phyloP scores from a whole-genome alignment of 2,113 vertebrate genomes.

The Lichenostomus cassidix region DNA sequence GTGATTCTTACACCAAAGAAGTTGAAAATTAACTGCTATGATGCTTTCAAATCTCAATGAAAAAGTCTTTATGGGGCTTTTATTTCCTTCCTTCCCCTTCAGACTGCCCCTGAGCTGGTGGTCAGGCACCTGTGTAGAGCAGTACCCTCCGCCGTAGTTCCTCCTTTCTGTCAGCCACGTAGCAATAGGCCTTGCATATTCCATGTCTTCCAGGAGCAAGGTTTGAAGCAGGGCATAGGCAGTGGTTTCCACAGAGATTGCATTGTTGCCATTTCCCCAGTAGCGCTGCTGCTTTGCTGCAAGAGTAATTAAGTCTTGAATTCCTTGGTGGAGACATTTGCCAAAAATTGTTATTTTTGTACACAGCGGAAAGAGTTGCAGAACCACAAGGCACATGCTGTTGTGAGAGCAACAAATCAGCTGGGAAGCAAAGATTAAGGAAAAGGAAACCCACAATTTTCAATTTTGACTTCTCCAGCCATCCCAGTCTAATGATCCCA shows the following conservation, averaged over 20 bases:
- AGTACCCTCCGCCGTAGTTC: constrained; percentile 76
- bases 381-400: background rate
- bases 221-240: constrained; percentile 80
- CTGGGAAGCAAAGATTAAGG: background rate
- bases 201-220: constrained; percentile 44
- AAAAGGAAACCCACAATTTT: background rate
- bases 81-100: background rate
- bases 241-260: constrained; percentile 74
- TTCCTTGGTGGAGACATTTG: background rate
- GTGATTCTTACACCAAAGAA: background rate
- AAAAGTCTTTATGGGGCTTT: background rate
- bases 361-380: background rate
- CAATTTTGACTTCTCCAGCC: background rate
- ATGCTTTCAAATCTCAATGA: background rate
- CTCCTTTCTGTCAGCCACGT: constrained; percentile 76
- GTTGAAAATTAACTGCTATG: fast-evolving
- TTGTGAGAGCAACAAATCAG: background rate
- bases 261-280: constrained; percentile 49
- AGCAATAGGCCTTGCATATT: constrained; percentile 62
- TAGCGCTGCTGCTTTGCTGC: constrained; percentile 49
- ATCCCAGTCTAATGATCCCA: background rate
- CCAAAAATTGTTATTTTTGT: background rate
- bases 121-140: constrained; percentile 65
- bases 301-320: background rate
- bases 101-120: background rate